Evolutionary conservation across 2,797 vertebrate species (phyloP).

Genomic region (Betta splendens): DNA sequence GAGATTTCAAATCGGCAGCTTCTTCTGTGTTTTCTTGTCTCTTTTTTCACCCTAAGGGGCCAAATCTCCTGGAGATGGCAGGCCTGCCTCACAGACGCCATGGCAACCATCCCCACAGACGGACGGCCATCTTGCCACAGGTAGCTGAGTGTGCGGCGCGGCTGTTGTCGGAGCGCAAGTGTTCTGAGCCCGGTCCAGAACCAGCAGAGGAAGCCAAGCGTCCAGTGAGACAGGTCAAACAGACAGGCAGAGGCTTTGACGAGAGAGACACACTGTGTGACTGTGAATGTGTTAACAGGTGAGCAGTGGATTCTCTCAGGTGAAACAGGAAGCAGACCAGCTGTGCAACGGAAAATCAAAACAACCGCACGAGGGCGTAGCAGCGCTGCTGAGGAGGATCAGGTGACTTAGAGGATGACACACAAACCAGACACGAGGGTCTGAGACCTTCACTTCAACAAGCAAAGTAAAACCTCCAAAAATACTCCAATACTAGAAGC

Average conservation of each 20-base stretch:
- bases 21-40: conserved; percentile 39
- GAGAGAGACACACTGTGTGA: neutral
- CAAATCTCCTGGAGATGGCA: conserved; percentile 59
- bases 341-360: conserved; percentile 4
- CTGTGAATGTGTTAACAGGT: conserved; percentile 2
- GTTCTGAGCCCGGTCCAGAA: conserved; percentile 48
- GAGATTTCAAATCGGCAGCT: conserved; percentile 35
- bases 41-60: conserved; percentile 47
- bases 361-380: conserved; percentile 18
- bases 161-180: conserved; percentile 21
- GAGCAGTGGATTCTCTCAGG: conserved; percentile 9
- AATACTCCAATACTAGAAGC: too few species aligned
- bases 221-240: conserved; percentile 32
- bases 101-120: conserved; percentile 67
- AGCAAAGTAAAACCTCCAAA: too few species aligned
- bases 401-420: conserved; percentile 42
- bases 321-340: conserved; percentile 17
- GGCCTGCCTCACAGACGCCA: conserved; percentile 44
- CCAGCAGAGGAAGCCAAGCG: conserved; percentile 14
- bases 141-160: conserved; percentile 25
- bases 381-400: conserved; percentile 52
- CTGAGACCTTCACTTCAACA: too few species aligned
- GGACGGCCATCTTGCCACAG: conserved; percentile 40
- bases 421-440: too few species aligned
- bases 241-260: neutral